Percentiles rank a stretch among this genome's conserved stretches.
These are phyloP conservation scores for Heloderma charlesbogerti DNA, from an alignment of 2,113 vertebrate species.

Conservation along the genomic window DNA sequence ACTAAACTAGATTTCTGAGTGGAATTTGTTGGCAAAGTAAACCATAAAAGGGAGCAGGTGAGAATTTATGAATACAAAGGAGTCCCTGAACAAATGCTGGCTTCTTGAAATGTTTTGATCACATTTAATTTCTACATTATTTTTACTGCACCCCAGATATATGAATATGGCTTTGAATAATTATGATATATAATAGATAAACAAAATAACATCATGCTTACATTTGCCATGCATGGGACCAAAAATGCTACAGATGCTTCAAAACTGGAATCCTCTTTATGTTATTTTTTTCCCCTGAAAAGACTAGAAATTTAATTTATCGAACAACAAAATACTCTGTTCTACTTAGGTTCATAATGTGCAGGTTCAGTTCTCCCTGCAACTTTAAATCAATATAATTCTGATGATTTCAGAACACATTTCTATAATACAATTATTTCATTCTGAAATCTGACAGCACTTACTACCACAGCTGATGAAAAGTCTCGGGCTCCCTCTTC, in stretches of 20 bases:
- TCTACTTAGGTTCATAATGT: slow-evolving; percentile 44
- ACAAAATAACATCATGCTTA: slow-evolving; percentile 26
- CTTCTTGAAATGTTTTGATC: background rate
- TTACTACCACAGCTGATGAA: slow-evolving; percentile 49
- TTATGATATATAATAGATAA: slow-evolving; percentile 1
- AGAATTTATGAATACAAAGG: background rate
- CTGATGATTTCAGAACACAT: slow-evolving; percentile 40
- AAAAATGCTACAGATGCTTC: slow-evolving; percentile 19
- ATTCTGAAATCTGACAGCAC: slow-evolving; percentile 56
- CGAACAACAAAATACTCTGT: slow-evolving; percentile 33
- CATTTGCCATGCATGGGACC: background rate
- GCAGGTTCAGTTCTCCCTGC: slow-evolving; percentile 43
- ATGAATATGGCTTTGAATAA: background rate
- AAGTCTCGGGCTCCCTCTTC: background rate
- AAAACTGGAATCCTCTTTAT: slow-evolving; percentile 29
- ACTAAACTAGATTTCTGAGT: background rate
- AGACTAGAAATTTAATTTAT: slow-evolving; percentile 41
- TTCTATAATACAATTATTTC: slow-evolving; percentile 51
- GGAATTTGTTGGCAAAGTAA: background rate
- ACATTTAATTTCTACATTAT: background rate
- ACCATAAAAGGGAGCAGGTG: background rate
- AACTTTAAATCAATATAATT: slow-evolving; percentile 51
- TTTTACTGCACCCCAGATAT: slow-evolving; percentile 40
- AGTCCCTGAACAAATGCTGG: background rate
- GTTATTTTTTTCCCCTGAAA: background rate